Evolutionary conservation across 2,888 invertebrate species (phyloP), one percentile per base, ranked within the genome.

Genomic region (Lordiphosa andalusiaca): DNA sequence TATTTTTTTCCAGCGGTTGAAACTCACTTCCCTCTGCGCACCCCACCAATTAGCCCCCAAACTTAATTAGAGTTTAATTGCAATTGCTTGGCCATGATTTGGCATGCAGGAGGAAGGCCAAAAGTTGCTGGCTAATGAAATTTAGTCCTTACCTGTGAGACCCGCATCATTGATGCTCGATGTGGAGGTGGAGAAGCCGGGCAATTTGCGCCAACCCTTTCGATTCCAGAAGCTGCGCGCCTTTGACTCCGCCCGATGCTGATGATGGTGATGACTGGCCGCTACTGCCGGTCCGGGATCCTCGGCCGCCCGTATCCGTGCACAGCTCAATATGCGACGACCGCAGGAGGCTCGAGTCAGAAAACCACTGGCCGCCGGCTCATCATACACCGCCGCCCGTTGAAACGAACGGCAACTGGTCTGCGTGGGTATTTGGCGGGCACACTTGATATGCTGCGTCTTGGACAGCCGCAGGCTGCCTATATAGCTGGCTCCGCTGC

Each of bases 401-500:
- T 89, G 89, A 55, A 89, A 89, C 9, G 88, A 89, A 7, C 89
- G 87, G 58, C 87, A 88, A 66, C 87, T 83, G 52, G 81, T 42
- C 44, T 33, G 1, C 0, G 67, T 59, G 44, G 62, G 67, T 61
- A 67, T 50, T 13, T 63, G 62, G n/a, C 62, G 62, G 46, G 62
- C 62, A 13, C 62, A 59, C 44, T 63, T 63, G 60, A 67, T 75
- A 67, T 80, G 86, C 25, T 89, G 89, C 13, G 88, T 88, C 57
- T 89, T 89, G 57, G 88, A 88, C 54, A 90, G 80, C 57, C 94
- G 91, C 71, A 94, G 90, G 86, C 93, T 93, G 59, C 94, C 94
- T 7, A 93, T 93, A 89, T 94, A 95, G 90, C 95, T 95, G 71
- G 94, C 94, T 74, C 94, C 94, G 86, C 94, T 95, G 89, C 94